A percentile compares a stretch with the other conserved stretches of the same genome.
These are phyloP conservation scores for Vicugna pacos DNA, from an alignment of 2,113 vertebrate genomes.

Conservation along the genomic window DNA sequence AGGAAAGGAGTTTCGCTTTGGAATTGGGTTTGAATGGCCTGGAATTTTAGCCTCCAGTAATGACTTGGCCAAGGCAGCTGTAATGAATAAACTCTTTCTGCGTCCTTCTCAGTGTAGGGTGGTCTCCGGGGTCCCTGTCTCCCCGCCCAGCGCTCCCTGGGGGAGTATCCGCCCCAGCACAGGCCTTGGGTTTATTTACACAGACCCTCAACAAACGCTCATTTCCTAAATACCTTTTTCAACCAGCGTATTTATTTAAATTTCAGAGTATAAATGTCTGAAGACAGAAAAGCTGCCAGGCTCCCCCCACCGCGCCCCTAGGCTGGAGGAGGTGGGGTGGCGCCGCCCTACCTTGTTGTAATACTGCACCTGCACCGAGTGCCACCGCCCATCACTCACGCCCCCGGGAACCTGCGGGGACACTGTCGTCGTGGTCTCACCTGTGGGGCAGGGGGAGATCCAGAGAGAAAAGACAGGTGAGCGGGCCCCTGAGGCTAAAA, in stretches of 20 bases:
- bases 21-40: background rate
- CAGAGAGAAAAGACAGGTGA: background rate
- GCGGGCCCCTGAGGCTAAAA: accelerated
- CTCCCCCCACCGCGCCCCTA: accelerated
- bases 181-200: background rate
- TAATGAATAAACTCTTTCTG: background rate
- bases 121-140: background rate
- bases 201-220: accelerated
- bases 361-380: constrained; percentile 96
- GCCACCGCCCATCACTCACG: constrained; percentile 97
- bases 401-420: constrained; percentile 92
- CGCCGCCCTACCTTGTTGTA: constrained; percentile 95
- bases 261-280: accelerated
- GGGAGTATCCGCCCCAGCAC: background rate
- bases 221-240: accelerated
- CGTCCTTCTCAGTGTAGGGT: accelerated
- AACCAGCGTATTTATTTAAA: accelerated
- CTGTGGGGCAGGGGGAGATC: constrained; percentile 75
- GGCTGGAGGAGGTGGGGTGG: accelerated
- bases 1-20: accelerated
- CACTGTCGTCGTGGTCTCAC: constrained; percentile 95
- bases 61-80: accelerated
- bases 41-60: background rate
- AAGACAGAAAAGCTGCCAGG: accelerated
- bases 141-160: background rate